Evolutionary conservation across 2,888 invertebrate species (phyloP), one percentile per base, ranked within the genome.

Genomic region (Oscheius onirici): DNA sequence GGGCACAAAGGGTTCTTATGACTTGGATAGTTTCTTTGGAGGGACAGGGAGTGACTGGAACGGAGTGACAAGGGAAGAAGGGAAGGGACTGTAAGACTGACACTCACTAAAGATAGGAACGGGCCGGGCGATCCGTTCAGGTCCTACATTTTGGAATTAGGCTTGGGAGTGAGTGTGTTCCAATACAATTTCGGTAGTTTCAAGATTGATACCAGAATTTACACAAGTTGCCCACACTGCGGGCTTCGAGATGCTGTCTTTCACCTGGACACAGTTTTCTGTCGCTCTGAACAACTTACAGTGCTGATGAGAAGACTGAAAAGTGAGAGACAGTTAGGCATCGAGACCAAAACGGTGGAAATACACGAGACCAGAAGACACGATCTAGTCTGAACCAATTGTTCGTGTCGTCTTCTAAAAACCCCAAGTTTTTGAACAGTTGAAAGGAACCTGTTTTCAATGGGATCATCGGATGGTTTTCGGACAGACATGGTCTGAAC

Each of bases 131-230:
- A n/a, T n/a, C n/a, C n/a, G n/a, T n/a, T n/a, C n/a, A n/a, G n/a
- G n/a, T n/a, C n/a, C n/a, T n/a, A n/a, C n/a, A n/a, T n/a, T n/a
- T n/a, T n/a, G n/a, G n/a, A n/a, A n/a, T n/a, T n/a, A n/a, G n/a
- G n/a, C n/a, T n/a, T n/a, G n/a, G n/a, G n/a, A n/a, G n/a, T n/a
- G n/a, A n/a, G n/a, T n/a, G n/a, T n/a, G n/a, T n/a, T n/a, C n/a
- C n/a, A n/a, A n/a, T n/a, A n/a, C n/a, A n/a, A n/a, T n/a, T n/a
- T n/a, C n/a, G n/a, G n/a, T n/a, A n/a, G n/a, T n/a, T n/a, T n/a
- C n/a, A n/a, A 80, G 73, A 55, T 80, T 78, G 67, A 81, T 75
- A 40, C 80, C 78, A 0, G 78, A 79, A 60, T 81, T 81, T 67
- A 81, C 61, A 73, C 80, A 81, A 8, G 80, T 78, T 61, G 76